Evolutionary conservation across 2,888 invertebrate species (phyloP), one percentile per base, ranked within the genome.

Genomic region (Celastrina argiolus): DNA sequence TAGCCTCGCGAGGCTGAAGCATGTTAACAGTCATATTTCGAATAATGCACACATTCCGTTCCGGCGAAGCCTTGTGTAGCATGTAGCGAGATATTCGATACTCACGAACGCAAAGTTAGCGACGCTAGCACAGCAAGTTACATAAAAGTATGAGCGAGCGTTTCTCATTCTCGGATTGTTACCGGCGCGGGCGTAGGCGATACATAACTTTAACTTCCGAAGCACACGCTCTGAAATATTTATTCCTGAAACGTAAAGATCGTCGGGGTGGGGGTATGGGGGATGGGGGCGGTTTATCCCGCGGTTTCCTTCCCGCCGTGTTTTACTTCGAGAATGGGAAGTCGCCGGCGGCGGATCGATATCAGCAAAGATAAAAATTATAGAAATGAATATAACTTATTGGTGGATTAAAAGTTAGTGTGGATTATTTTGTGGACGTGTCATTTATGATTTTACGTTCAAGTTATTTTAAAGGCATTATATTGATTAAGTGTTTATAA

Each of bases 221-320:
- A 90, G 90, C 90, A 90, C 89, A 90, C 88, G 89, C 88, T 90
- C 90, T 91, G 90, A 90, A 91, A 90, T 91, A 91, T 91, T 90
- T 90, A 91, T 91, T 90, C 90, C 88, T 89, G 89, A 90, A 90
- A 89, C 89, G 91, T 90, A 90, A 90, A 90, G 90, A 90, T 88
- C 88, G 51, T 26, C 10, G 51, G 88, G 87, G 85, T 76, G 81
- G 81, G 78, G 81, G 31, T 6, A 78, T 68, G 75, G 73, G 69
- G 78, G 79, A 68, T 71, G 78, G 74, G 81, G 84, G 82, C 71
- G 87, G 89, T 87, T 88, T 89, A 89, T 88, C 89, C 89, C 90
- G 90, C 89, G 90, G 90, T 91, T 91, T 89, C 89, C 89, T 88
- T 86, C 87, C 90, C 89, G 84, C 84, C 90, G 89, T 90, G 90